Base-by-base conservation (phyloP, 2,797 vertebrate species). In the Pangasius krempfi region DNA sequence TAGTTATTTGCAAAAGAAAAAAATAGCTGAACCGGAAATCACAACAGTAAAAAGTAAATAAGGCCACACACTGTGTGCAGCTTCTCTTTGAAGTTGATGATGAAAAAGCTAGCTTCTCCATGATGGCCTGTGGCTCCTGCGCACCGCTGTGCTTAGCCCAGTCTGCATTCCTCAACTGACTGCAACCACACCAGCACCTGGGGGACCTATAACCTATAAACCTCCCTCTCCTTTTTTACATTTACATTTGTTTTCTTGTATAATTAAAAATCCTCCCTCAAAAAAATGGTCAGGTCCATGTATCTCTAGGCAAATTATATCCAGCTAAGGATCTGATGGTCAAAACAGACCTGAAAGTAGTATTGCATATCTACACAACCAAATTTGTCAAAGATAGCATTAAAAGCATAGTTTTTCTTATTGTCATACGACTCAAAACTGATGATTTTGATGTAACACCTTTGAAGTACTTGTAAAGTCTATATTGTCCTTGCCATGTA, bases 111-210 rank as follows among this genome's bases (percentile, higher is more conserved):
- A 75, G 14, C 89, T 90, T 88, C 94, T 94, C 95, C 95, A 88
- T 93, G 91, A 85, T 92, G 90, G 52, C 96, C 96, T 89, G 93
- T 92, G 93, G 86, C 90, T 95, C 96, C 96, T 93, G 92, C 91
- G 84, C 87, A 68, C 47, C 56, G 56, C 84, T 88, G 87, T 72
- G 84, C 60, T 87, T 60, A 40, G 27, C 33, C 79, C 18, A 44
- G 54, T 9, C 30, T 88, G 52, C 76, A 89, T 91, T 89, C 82
- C 86, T 89, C 72, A 78, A 30, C 81, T 86, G 56, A 30, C 83
- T 90, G 44, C 62, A 89, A 68, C 85, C 82, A 64, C 47, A 52
- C 50, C 56, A 56, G n/a, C 68, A 83, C 87, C 86, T 91, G 81
- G 73, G 25, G 76, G 30, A 72, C 50, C 58, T 37, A 47, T 54